Evolutionary conservation across 2,113 vertebrate genomes (phyloP), one percentile per base, ranked within the genome.

Genomic region (Chitala chitala): DNA sequence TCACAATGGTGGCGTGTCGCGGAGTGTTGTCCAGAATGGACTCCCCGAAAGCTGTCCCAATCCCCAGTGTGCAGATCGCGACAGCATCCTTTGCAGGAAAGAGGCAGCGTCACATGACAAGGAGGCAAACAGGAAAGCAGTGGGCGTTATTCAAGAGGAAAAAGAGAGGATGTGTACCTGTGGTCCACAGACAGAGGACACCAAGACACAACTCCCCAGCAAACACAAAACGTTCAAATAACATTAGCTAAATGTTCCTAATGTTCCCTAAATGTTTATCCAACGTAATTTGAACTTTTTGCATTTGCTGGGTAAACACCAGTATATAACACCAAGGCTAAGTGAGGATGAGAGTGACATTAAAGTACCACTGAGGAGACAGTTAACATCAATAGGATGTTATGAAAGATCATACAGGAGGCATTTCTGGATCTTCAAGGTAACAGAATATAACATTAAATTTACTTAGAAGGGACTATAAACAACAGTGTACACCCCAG

Each of bases 1-100:
- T 98, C 81, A 98, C 93, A 1, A 98, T 96, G 78, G 97, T 98
- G 8, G 97, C 96, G 81, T 98, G 97, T 69, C 97, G 94, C 31
- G 97, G 96, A 1, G 95, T 98, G 86, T 98, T 98, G 85, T 99
- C 95, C 86, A 99, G 87, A 83, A 98, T 95, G 13, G 97, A 99
- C 87, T 99, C 97, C 82, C 97, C 96, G 77, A 99, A 98, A 38
- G 96, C 96, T 0, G 95, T 98, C 82, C 96, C 96, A 20, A 94
- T 89, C 78, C 95, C 96, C 89, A 98, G 84, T 2, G 95, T 98
- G 77, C 96, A 99, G 83, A 99, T 96, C 48, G 92, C 94, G 83
- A 98, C 94, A 8, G 94, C 93, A 90, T 98, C 96, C 96, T 98
- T 82, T 55, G 75, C 78, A 85, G 24, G 29, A 31, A 69, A 53